Conservation (phyloP, 2,113 vertebrate species). For the Lutjanus erythropterus region DNA sequence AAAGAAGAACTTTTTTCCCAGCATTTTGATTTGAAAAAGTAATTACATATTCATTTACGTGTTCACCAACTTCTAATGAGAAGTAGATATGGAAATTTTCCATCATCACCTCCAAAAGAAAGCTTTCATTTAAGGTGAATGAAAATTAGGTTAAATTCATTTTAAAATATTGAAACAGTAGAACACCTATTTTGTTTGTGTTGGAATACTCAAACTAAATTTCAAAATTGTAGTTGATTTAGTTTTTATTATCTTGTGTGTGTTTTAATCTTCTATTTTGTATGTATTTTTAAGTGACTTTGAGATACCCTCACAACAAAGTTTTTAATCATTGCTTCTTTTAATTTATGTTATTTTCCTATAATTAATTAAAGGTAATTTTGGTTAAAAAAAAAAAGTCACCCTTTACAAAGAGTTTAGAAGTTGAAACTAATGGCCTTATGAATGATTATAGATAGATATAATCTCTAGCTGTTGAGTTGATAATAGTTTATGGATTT, state of each 20-base stretch:
- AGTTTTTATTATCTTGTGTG: neutral
- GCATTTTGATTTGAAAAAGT: too few species aligned
- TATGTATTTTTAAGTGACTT: neutral
- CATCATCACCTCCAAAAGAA: neutral
- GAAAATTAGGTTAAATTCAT: neutral
- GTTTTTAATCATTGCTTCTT: neutral
- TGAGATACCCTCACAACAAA: neutral
- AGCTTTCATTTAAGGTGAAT: too few species aligned
- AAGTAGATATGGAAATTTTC: neutral
- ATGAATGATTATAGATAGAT: too few species aligned
- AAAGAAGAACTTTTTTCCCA: too few species aligned
- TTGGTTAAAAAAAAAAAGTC: too few species aligned
- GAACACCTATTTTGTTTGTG: neutral
- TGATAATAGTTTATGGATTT: too few species aligned
- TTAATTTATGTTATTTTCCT: neutral
- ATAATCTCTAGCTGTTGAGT: too few species aligned
- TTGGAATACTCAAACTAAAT: neutral
- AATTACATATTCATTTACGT: neutral
- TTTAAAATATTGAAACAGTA: neutral
- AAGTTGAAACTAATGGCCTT: too few species aligned
- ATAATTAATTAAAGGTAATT: too few species aligned
- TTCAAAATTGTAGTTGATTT: neutral
- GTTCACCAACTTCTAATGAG: neutral
- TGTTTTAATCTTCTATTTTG: neutral
- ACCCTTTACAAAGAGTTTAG: too few species aligned